Percentiles rank a stretch among this genome's conserved stretches.
These are phyloP conservation scores for Muntiacus reevesi DNA, from an alignment of 2,113 vertebrate genomes.

Conservation along the genomic window DNA sequence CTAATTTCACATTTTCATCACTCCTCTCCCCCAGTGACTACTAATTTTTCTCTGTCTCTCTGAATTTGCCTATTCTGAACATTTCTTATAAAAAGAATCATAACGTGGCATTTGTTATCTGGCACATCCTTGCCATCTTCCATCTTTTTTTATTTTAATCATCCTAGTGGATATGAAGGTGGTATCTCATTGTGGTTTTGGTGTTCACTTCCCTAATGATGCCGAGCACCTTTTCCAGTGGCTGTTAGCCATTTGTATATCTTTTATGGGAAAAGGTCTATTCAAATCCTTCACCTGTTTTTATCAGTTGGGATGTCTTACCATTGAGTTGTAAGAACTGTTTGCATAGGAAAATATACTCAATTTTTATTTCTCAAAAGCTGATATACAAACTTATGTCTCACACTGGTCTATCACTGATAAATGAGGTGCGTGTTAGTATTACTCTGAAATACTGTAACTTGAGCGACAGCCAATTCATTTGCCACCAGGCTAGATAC, in stretches of 20 bases:
- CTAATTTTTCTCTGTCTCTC: neutral
- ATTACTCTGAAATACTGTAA: constrained; percentile 34
- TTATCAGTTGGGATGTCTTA: neutral
- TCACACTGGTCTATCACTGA: constrained; percentile 36
- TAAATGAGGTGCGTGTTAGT: constrained; percentile 68
- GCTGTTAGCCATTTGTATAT: neutral
- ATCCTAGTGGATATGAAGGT: neutral
- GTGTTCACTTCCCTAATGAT: neutral
- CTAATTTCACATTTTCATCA: neutral
- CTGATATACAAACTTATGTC: constrained; percentile 55
- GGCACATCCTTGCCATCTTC: neutral
- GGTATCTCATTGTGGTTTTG: neutral
- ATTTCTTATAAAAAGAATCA: neutral
- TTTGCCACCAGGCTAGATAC: constrained; percentile 55
- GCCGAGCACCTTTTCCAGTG: neutral
- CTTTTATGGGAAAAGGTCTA: neutral
- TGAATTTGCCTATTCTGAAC: neutral
- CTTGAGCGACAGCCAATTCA: constrained; percentile 57
- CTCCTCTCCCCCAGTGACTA: neutral
- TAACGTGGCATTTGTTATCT: neutral
- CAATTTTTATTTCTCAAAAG: constrained; percentile 76
- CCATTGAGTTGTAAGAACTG: neutral
- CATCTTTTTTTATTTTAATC: neutral
- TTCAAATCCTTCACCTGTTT: neutral
- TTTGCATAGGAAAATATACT: constrained; percentile 75